These are phyloP conservation scores for Brachionus rubens DNA, from an alignment of 1,140 invertebrate genomes.

Conservation along the genomic window DNA sequence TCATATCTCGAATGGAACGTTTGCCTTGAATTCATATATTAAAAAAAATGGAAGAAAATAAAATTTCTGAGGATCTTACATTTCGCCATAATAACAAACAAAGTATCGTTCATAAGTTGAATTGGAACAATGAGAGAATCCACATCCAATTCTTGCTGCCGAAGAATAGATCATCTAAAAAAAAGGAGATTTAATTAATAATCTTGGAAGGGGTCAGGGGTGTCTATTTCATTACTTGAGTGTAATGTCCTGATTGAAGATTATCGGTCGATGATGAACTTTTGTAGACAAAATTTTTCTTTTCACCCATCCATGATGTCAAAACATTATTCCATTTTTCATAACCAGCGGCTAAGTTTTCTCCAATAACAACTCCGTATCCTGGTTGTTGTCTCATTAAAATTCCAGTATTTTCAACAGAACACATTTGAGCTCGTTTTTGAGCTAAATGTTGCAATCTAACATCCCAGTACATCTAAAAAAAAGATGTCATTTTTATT, in stretches of 20 bases:
- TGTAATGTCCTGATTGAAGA: conserved; percentile 44
- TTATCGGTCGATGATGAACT: conserved; percentile 14
- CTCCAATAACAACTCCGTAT: conserved; percentile 44
- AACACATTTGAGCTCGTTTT: conserved; percentile 36
- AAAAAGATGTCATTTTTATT: not conserved
- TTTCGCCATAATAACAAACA: conserved; percentile 46
- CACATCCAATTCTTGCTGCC: conserved; percentile 42
- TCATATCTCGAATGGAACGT: conserved; percentile 35
- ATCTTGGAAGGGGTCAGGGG: too few species aligned
- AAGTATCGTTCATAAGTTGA: conserved; percentile 40
- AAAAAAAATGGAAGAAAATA: too few species aligned
- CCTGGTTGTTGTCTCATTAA: conserved; percentile 39
- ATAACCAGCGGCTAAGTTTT: conserved; percentile 44
- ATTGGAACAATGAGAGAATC: conserved; percentile 21
- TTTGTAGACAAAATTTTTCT: conserved; percentile 37
- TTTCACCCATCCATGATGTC: conserved; percentile 39
- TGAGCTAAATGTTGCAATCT: conserved; percentile 32
- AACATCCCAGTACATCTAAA: conserved; percentile 45
- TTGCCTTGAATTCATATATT: conserved; percentile 38
- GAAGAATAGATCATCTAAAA: conserved; percentile 42
- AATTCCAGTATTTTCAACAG: conserved; percentile 32
- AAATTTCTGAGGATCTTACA: too few species aligned
- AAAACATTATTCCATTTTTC: conserved; percentile 44
- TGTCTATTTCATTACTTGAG: conserved; percentile 47
- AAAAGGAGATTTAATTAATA: not conserved